A percentile compares a stretch with the other conserved stretches of the same genome.
Evolutionary conservation across 2,113 vertebrate genomes (phyloP).

Genomic region (Gambusia holbrooki): DNA sequence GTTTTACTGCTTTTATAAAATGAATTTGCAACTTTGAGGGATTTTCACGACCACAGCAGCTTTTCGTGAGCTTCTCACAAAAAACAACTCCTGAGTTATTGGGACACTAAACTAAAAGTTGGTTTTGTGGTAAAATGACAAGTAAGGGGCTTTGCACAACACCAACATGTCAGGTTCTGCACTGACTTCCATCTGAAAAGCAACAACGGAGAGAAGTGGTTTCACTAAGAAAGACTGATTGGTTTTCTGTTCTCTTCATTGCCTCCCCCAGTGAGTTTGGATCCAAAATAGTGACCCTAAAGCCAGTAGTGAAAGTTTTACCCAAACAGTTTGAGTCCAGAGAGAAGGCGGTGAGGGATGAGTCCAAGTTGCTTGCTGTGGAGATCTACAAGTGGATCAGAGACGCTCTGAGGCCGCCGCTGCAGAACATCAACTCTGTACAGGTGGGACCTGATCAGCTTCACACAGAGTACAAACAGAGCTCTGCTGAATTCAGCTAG

Average conservation of each 20-base stretch:
- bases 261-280: slow-evolving; percentile 89
- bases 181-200: too few species aligned
- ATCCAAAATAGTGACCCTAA: slow-evolving; percentile 95
- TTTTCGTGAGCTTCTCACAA: too few species aligned
- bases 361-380: slow-evolving; percentile 92
- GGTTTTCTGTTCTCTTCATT: not conserved
- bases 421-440: slow-evolving; percentile 95
- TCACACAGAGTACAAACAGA: not conserved
- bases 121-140: too few species aligned
- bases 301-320: slow-evolving; percentile 96
- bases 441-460: slow-evolving; percentile 81
- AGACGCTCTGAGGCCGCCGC: slow-evolving; percentile 89
- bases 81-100: too few species aligned
- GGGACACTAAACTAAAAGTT: too few species aligned
- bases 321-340: slow-evolving; percentile 98
- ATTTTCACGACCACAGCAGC: too few species aligned
- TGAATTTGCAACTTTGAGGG: too few species aligned
- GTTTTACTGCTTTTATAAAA: too few species aligned
- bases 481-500: not conserved
- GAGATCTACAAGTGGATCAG: slow-evolving; percentile 97
- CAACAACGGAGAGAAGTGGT: not conserved
- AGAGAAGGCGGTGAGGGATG: slow-evolving; percentile 96
- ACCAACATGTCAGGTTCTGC: too few species aligned
- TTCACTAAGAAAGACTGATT: not conserved
- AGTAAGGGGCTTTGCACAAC: too few species aligned